Base-by-base conservation (phyloP, 2,113 vertebrate species). In the Pterocles burchelli region DNA sequence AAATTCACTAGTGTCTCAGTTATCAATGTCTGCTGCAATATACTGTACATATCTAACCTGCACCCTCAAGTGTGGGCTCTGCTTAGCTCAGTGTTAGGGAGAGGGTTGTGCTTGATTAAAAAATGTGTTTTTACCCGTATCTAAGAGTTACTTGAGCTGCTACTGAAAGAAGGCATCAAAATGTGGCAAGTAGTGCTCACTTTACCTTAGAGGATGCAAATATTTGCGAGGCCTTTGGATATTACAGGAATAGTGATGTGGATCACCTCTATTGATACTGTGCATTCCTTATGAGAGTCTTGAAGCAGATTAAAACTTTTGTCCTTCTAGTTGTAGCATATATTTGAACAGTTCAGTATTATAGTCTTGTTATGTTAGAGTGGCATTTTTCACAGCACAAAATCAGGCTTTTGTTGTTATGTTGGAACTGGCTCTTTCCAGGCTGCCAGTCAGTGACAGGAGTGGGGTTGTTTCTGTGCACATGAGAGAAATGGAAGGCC, bases 371-470 rank as follows among this genome's bases (percentile, higher is more conserved):
- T 52, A 24, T 11, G 29, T 75, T 66, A 93, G 81, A 68, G 51
- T 43, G 63, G 29, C 11, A 6, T 94, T 91, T 95, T 97, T 94
- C 46, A 25, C 21, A 91, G 92, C 85, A 85, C 79, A 81, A 55
- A 71, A 52, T 84, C 4, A 16, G 52, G 80, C 72, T 91, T 93
- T 77, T 2, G 2, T 54, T 10, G 2, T 67, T 48, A 2, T 9
- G 38, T n/a, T 89, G 91, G 80, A 96, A 73, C 65, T 93, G 88
- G 77, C 84, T 94, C 87, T 97, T 97, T 95, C 84, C 85, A 88
- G 77, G 85, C 93, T 97, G 88, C 89, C 93, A 45, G 74, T 89
- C 7, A n/a, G 70, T 92, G 74, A 88, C 41, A 79, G 88, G 45
- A 91, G 41, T 2, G 1, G 48, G 79, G 79, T 13, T 67, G 88